Base-by-base conservation (phyloP, 1,140 invertebrate genomes). In the Nasonia longicornis region DNA sequence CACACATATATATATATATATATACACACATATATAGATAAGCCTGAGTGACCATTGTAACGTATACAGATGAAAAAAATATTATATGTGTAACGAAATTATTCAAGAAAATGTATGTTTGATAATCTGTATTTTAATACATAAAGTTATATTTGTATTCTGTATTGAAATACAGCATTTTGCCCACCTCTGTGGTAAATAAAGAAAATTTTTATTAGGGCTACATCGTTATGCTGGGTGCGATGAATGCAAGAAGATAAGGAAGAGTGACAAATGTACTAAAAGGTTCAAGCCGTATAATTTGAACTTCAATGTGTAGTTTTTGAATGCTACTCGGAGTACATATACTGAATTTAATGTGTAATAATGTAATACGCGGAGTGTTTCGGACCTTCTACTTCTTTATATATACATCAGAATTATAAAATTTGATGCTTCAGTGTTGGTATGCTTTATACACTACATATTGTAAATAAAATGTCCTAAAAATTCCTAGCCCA, bases 181-280 rank as follows among this genome's bases (percentile, higher is more conserved):
- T 82, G 77, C 72, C 70, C 76, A 75, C 77, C 81, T 79, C 85
- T 86, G 83, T 88, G 84, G 84, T 85, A 85, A 86, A 76, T 77
- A 83, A 83, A 83, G 69, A 84, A 85, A 85, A 85, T 81, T 85
- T 84, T 84, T 86, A 85, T 84, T 88, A 87, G 86, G 83, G 81
- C 80, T 85, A 86, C 83, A 83, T 83, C 82, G 82, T 83, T 87
- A 84, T 85, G 82, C 73, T 80, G 77, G 80, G 71, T 87, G 85
- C 82, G 84, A 88, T 83, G 82, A 86, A 85, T 89, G 85, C 85
- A 87, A 86, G 85, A 87, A 77, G 77, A 52, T 74, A 81, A 63
- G 66, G 75, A 81, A 79, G n/a, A 77, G 26, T 79, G 76, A 74
- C 64, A 38, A 52, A 64, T 78, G 70, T 77, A 82, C 48, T 78